Conservation (phyloP, 23 tunicate genomes). For the Halocynthia aurantium region DNA sequence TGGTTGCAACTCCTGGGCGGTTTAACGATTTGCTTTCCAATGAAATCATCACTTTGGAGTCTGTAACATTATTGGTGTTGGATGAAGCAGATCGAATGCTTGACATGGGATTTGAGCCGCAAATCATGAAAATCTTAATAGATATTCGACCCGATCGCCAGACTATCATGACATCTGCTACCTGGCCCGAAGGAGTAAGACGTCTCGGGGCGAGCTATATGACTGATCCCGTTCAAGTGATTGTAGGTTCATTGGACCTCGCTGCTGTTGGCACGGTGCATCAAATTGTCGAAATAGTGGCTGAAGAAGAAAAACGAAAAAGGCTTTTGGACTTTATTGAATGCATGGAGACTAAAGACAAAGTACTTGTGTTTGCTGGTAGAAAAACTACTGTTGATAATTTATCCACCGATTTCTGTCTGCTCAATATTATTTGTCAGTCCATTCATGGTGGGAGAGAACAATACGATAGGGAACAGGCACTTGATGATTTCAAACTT, state of each 20-base stretch:
- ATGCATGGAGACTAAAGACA: constrained; percentile 57
- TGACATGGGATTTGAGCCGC: constrained; percentile 97
- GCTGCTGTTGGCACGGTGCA: constrained; percentile 84
- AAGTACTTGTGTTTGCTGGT: constrained; percentile 73
- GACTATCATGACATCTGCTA: constrained; percentile 97
- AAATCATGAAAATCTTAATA: constrained; percentile 77
- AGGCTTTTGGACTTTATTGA: constrained; percentile 55
- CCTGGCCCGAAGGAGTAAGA: constrained; percentile 92
- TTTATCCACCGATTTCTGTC: constrained; percentile 47
- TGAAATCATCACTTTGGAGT: constrained; percentile 33
- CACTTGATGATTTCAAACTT: constrained; percentile 74
- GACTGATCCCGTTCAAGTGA: constrained; percentile 78
- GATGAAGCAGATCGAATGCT: constrained; percentile 99
- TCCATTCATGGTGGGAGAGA: constrained; percentile 91
- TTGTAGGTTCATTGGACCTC: constrained; percentile 82
- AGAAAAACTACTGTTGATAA: constrained; percentile 55
- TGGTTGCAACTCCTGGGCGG: constrained; percentile 97
- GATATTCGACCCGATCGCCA: constrained; percentile 93
- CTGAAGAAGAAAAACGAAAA: constrained; percentile 63
- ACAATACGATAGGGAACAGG: constrained; percentile 90
- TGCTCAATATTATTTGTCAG: constrained; percentile 37
- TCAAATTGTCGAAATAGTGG: constrained; percentile 76
- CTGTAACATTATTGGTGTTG: constrained; percentile 79
- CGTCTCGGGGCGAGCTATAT: constrained; percentile 58
- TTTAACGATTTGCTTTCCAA: constrained; percentile 80